Conservation (phyloP, 2,113 vertebrate genomes). For the Macquaria ambigua region DNA sequence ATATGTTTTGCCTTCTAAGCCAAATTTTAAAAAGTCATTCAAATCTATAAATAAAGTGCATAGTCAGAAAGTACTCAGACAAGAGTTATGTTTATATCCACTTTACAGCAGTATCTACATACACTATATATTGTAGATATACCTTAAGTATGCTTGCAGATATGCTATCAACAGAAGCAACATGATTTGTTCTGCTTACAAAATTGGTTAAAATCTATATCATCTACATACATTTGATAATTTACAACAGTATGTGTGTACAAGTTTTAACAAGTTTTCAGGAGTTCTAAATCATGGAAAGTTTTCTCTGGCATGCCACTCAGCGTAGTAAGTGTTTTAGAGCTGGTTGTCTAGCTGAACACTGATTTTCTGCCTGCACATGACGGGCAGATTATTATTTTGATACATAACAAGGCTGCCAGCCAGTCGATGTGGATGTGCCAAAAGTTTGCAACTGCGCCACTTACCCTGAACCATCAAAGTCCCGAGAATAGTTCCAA, state of each 20-base stretch:
- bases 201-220: not conserved
- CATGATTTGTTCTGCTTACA: not conserved
- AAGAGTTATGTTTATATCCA: not conserved
- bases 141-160: not conserved
- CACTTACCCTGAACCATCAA: constrained; percentile 75
- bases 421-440: constrained; percentile 1
- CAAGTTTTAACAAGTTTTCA: not conserved
- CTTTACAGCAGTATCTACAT: not conserved
- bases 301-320: not conserved
- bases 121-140: not conserved
- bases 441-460: constrained; percentile 28
- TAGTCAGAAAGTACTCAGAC: not conserved
- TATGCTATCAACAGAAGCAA: not conserved
- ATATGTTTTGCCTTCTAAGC: not conserved
- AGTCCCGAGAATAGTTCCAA: constrained; percentile 60
- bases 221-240: not conserved
- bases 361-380: constrained; percentile 5
- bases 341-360: constrained; percentile 15
- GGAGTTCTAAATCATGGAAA: not conserved
- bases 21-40: not conserved
- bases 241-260: not conserved
- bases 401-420: not conserved
- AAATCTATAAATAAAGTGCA: not conserved
- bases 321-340: not conserved
- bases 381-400: constrained; percentile 3